Base-by-base conservation (phyloP, 2,888 invertebrate species). In the Merodon equestris region DNA sequence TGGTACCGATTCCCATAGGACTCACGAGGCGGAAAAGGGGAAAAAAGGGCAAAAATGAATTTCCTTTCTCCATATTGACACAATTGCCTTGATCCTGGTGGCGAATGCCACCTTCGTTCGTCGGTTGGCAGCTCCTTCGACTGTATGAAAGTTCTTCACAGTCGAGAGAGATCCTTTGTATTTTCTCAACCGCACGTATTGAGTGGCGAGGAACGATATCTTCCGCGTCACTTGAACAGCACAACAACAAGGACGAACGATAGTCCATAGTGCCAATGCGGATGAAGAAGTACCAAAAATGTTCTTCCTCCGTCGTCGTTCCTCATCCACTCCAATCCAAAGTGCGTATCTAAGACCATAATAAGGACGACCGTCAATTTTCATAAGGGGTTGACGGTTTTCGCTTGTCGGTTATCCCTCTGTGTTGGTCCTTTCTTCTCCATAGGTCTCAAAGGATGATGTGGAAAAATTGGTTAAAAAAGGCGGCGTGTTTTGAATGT, bases 281-380 rank as follows among this genome's bases (percentile, higher is more conserved):
- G n/a, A n/a, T n/a, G n/a, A n/a, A n/a, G n/a, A n/a, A n/a, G n/a
- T n/a, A n/a, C n/a, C n/a, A 70, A 56, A 79, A 74, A 73, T 50
- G 54, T 60, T 68, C n/a, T 73, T 40, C 42, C 47, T 60, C 48
- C n/a, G n/a, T 27, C 27, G 2, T 27, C 27, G 3, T 54, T 53
- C 66, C 74, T 79, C 68, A 74, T 79, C 60, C 68, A 74, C 79
- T 74, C 58, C 74, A 79, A 68, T 79, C 70, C 68, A 50, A 79
- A 79, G 74, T 79, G 79, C 74, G 79, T 79, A 79, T 74, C 74
- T 74, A 74, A 74, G 68, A 74, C 54, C 54, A 58, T 79, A 73
- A 79, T 79, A 73, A 73, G 68, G 73, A 73, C 68, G 74, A 74
- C 79, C 79, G 68, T 74, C 74, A 70, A 68, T 74, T 74, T 79